Conservation (phyloP, 2,888 invertebrate genomes). For the Neoitamus cyanurus region DNA sequence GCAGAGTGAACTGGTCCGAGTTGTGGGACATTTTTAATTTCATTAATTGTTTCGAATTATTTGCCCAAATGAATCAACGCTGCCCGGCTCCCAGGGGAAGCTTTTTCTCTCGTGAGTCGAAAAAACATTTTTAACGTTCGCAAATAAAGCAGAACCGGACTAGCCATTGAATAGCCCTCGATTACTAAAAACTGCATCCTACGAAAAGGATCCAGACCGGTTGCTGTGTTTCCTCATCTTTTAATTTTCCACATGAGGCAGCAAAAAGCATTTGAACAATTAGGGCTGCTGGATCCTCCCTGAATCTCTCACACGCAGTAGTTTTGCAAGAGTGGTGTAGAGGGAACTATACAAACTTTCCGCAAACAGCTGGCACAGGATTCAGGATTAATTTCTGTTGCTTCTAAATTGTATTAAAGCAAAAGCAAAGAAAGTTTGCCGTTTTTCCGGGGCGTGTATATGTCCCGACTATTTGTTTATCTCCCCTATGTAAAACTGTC, state of each 20-base stretch:
- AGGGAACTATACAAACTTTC: not conserved
- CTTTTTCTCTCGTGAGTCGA: not conserved
- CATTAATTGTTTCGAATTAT: not conserved
- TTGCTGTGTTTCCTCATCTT: not conserved
- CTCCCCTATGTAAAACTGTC: not conserved
- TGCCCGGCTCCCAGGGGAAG: not conserved
- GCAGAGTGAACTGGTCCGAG: not conserved
- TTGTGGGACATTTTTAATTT: not conserved
- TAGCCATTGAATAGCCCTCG: not conserved
- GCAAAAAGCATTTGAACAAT: not conserved
- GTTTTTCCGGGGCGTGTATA: not conserved
- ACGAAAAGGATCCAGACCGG: not conserved
- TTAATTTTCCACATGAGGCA: not conserved
- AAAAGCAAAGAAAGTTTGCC: not conserved
- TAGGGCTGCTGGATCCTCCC: not conserved
- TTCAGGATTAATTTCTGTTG: not conserved
- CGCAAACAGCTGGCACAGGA: not conserved
- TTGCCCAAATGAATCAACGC: not conserved
- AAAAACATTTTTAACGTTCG: not conserved
- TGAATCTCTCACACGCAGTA: not conserved
- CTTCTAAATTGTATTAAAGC: not conserved
- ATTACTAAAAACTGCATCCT: not conserved
- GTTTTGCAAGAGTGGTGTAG: not conserved
- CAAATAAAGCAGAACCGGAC: not conserved
- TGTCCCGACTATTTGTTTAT: not conserved